Evolutionary conservation across 2,797 vertebrate species (phyloP).

Genomic region (Liasis olivaceus): DNA sequence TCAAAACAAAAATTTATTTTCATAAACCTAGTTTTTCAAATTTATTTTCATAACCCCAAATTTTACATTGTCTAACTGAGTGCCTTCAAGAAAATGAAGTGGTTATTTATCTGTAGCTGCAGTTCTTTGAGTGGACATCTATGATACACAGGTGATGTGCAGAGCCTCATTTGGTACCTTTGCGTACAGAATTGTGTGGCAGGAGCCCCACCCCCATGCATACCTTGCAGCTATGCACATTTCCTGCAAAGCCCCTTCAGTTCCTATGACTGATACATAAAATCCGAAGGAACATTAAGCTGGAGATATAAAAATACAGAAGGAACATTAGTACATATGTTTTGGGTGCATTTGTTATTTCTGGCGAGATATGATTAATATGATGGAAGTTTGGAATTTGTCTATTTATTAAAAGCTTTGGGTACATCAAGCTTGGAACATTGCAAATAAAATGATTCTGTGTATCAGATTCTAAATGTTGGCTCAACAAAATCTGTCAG

Average conservation of each 20-base stretch:
- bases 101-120: background rate
- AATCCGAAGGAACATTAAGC: background rate
- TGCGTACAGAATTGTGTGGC: background rate
- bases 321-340: background rate
- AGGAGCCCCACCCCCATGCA: background rate
- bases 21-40: background rate
- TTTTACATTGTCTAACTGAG: background rate
- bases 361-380: background rate
- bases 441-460: background rate
- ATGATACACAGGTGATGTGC: background rate
- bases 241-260: background rate
- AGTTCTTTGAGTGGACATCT: background rate
- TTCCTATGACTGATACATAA: background rate
- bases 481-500: background rate
- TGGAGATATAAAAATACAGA: background rate
- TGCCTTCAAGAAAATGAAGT: background rate
- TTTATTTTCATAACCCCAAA: background rate
- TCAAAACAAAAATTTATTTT: background rate
- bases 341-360: background rate
- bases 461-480: background rate
- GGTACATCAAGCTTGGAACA: background rate
- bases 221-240: background rate
- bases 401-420: background rate
- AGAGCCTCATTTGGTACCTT: background rate
- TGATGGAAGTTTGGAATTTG: background rate